Conservation (phyloP, 2,888 invertebrate genomes). For the Ichneumoninae sp. region DNA sequence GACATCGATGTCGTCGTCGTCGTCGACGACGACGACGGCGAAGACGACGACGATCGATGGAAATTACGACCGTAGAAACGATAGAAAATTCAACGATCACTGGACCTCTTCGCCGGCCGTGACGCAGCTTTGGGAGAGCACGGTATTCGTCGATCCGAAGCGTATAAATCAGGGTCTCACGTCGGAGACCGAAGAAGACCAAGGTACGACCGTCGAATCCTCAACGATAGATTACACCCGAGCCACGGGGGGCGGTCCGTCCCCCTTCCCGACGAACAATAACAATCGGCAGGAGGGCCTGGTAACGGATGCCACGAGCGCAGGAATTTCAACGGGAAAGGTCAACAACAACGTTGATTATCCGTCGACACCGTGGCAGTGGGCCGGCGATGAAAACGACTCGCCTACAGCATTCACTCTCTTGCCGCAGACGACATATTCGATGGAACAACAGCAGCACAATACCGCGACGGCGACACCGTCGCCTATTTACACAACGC, state of each 20-base stretch:
- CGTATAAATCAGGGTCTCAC: conserved; percentile 89
- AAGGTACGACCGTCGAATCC: conserved; percentile 66
- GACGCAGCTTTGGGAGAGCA: conserved; percentile 88
- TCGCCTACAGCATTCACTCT: conserved; percentile 81
- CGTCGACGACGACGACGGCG: no score
- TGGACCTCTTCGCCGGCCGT: conserved; percentile 86
- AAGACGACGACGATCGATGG: conserved; percentile 34
- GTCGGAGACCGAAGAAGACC: conserved; percentile 80
- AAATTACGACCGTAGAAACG: conserved; percentile 70
- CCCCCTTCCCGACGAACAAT: background rate
- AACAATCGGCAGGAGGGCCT: conserved; percentile 65
- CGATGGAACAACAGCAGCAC: conserved; percentile 68
- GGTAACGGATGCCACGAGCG: conserved; percentile 74
- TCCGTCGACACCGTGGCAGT: conserved; percentile 76
- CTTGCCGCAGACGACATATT: conserved; percentile 74
- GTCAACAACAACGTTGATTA: conserved; percentile 76
- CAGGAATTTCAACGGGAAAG: conserved; percentile 76
- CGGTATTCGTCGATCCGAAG: conserved; percentile 89
- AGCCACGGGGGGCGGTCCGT: conserved; percentile 59
- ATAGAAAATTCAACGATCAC: conserved; percentile 82
- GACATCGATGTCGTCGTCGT: conserved; percentile 6
- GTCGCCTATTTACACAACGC: conserved; percentile 76
- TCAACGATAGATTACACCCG: conserved; percentile 74
- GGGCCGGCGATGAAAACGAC: conserved; percentile 76
- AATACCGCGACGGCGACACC: conserved; percentile 74